Evolutionary conservation across 2,888 invertebrate genomes (phyloP), one percentile per base, ranked within the genome.

Genomic region (Perdita meconis): DNA sequence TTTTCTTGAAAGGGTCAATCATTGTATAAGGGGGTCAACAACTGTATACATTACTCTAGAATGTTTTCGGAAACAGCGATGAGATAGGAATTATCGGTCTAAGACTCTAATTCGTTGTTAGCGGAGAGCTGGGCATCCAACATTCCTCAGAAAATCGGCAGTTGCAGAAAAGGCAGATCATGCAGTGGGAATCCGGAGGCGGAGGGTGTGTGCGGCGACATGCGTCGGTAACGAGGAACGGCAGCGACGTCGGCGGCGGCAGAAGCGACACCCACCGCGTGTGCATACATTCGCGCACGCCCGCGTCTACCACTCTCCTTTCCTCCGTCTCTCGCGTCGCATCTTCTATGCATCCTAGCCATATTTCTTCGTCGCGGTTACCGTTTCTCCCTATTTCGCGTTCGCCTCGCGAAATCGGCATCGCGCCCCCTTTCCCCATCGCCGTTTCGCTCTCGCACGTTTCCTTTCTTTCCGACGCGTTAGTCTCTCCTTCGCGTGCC

Each of bases 151-250:
- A 26, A 55, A 68, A n/a, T n/a, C n/a, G n/a, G 73, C 68, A 79
- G 82, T 81, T 66, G 85, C 83, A 83, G 85, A 87, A 87, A 80
- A 84, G 83, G 81, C 86, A 86, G 87, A 89, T 87, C 87, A 83
- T 86, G 88, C 87, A 86, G 86, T 59, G 81, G 81, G 82, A 80
- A 83, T 75, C n/a, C n/a, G n/a, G n/a, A 67, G 78, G 80, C 69
- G 81, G 81, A 83, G 84, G 84, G 82, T 84, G 86, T 84, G 86
- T 88, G 85, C 86, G 72, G 88, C 88, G 79, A 88, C 83, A n/a
- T 84, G 83, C 82, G 88, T 88, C 88, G 88, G 89, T 91, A 90
- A 90, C 89, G 85, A 91, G 89, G 83, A 90, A 85, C 87, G 84
- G 86, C 88, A 87, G 86, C 83, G 72, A 76, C 84, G 71, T 69